Base-by-base conservation (phyloP, 2,888 invertebrate species). In the Stenoptilia bipunctidactyla region DNA sequence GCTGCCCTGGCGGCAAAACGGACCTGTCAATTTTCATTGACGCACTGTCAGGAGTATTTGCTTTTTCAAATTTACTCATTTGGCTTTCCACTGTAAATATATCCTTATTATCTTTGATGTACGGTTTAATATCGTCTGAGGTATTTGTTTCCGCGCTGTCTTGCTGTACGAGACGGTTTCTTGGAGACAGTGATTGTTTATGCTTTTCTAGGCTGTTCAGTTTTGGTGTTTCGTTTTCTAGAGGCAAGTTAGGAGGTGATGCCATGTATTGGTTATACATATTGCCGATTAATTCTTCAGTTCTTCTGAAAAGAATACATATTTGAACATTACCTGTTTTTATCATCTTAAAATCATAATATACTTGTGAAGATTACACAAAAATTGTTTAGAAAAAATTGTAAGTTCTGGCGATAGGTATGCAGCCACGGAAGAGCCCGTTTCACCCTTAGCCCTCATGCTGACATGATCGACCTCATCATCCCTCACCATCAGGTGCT, bases 261-360 rank as follows among this genome's bases (percentile, higher is more conserved):
- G 84, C 82, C 64, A 86, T 71, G 52, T 86, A 86, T 45, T 85
- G 85, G 39, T 50, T 77, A 48, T 86, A 86, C 64, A 86, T 85
- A 33, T 73, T 85, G 8, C 85, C 85, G 40, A 88, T 86, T 34
- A 89, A 58, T 48, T 89, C 88, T 60, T 89, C 89, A 10, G 88
- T 88, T 15, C 88, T 71, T 54, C 88, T 84, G 62, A 20, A 61
- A 66, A 39, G 38, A 41, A 37, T 15, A 20, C 4, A 30, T n/a
- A n/a, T n/a, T n/a, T n/a, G n/a, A n/a, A n/a, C n/a, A n/a, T n/a
- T n/a, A n/a, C n/a, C n/a, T n/a, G n/a, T n/a, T n/a, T n/a, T n/a
- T n/a, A n/a, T n/a, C n/a, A n/a, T n/a, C n/a, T n/a, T n/a, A n/a
- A n/a, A n/a, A n/a, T n/a, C n/a, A n/a, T n/a, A n/a, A n/a, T n/a